Percentiles rank a stretch among this genome's conserved stretches.
phyloP scores from a whole-genome alignment of 2,113 vertebrate species.

The Eudyptes chrysolophus region DNA sequence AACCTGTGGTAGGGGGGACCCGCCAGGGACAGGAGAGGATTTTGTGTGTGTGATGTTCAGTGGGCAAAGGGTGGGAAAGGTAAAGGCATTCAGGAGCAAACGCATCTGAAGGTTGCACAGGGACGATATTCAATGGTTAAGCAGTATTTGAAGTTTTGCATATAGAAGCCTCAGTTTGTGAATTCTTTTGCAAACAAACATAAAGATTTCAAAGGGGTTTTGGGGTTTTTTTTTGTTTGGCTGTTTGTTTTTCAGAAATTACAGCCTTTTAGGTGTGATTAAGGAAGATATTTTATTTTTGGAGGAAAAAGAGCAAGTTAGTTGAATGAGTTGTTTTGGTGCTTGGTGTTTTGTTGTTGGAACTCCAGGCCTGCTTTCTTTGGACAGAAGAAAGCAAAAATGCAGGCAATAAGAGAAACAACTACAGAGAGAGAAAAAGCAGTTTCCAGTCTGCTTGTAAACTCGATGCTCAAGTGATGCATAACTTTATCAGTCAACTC shows the following conservation, averaged over 20 bases:
- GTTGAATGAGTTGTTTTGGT: not conserved
- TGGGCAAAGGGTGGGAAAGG: not conserved
- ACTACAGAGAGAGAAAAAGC: not conserved
- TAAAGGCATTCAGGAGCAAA: not conserved
- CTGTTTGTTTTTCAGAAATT: not conserved
- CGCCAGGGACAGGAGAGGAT: not conserved
- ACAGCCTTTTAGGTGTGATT: not conserved
- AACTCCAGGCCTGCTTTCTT: not conserved
- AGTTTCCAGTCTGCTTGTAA: not conserved
- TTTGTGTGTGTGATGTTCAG: not conserved
- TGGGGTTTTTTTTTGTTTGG: too few species aligned
- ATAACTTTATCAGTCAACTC: not conserved
- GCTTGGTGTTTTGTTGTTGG: not conserved
- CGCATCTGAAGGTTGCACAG: not conserved
- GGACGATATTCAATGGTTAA: accelerated
- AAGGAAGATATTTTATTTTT: not conserved
- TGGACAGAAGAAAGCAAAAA: not conserved
- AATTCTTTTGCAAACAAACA: not conserved
- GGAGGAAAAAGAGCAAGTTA: not conserved
- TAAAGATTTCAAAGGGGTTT: not conserved
- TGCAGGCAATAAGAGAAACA: not conserved
- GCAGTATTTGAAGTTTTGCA: not conserved
- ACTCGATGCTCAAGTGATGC: not conserved
- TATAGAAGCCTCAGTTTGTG: accelerated
- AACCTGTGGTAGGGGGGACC: too few species aligned